phyloP scores from a whole-genome alignment of 2,797 vertebrate genomes.

The Galagoides demidoff region DNA sequence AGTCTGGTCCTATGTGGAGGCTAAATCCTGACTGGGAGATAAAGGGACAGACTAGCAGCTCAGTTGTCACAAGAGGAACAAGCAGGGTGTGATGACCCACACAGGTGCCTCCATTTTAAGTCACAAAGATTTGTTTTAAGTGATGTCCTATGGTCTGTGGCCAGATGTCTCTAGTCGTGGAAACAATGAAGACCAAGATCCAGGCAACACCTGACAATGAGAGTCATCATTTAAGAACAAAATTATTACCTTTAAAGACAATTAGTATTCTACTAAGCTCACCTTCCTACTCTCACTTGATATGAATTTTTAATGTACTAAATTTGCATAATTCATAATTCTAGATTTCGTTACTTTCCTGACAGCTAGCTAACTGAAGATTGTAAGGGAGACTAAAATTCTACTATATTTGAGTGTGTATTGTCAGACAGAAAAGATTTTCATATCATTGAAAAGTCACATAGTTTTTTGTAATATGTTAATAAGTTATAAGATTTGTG shows the following conservation, averaged over 20 bases:
- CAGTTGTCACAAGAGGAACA: background rate
- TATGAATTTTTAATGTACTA: conserved; percentile 68
- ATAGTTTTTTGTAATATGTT: background rate
- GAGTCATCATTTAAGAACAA: background rate
- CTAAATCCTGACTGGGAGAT: background rate
- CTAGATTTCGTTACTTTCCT: conserved; percentile 31
- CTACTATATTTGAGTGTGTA: background rate
- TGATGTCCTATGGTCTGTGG: background rate
- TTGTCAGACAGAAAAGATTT: conserved; percentile 39
- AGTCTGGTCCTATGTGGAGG: background rate
- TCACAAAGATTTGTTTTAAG: background rate
- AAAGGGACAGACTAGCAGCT: background rate
- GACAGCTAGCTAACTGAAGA: conserved; percentile 43
- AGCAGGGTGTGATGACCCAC: background rate
- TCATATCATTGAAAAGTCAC: conserved; percentile 10
- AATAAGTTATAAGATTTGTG: background rate
- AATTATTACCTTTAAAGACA: conserved; percentile 48
- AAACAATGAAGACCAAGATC: background rate
- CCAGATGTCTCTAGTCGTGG: background rate
- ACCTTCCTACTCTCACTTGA: conserved; percentile 39
- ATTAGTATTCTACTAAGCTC: conserved; percentile 68
- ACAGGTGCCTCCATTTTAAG: background rate
- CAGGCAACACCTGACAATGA: conserved; percentile 4
- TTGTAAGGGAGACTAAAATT: conserved; percentile 30
- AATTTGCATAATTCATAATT: conserved; percentile 65